Base-by-base conservation (phyloP, 1,140 invertebrate genomes). In the Drosophila kanapiae region DNA sequence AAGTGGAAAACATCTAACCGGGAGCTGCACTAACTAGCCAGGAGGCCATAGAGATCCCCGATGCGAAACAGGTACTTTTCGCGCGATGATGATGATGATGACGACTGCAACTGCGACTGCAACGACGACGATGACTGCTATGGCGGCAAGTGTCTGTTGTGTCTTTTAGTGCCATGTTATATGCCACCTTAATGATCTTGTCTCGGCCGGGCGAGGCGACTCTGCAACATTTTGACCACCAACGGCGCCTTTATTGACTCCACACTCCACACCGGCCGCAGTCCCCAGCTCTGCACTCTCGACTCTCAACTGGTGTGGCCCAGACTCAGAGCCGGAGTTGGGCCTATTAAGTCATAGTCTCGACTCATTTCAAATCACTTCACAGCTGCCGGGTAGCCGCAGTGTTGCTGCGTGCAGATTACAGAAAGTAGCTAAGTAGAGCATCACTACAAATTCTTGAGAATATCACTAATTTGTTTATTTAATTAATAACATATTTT, bases 161-260 rank as follows among this genome's bases (percentile, higher is more conserved):
- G 85, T 90, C 85, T 90, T 78, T 90, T 90, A 90, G 88, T 91
- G 82, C 85, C 90, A 91, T 91, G 82, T 91, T 85, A 86, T 91
- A 90, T 91, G 90, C 90, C 90, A 91, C 90, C 86, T 91, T 91
- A 91, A 91, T 91, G 90, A 91, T 91, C 90, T 91, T 91, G 90
- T 91, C 91, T 91, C 81, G 86, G 74, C 80, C 86, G 81, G 86
- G 74, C 58, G 70, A 84, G 64, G 59, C 75, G 72, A 61, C 71
- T 72, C 70, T 54, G 80, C 78, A 80, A 87, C 87, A 87, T 91
- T 84, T 88, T 81, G 91, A 88, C 91, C 91, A 92, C 91, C 91
- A 91, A 91, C 90, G 83, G 91, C 78, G 91, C 90, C 91, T 92
- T 92, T 92, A 92, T 92, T 91, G 90, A 77, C 81, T 91, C 71